Base-by-base conservation (phyloP, 2,888 invertebrate species). In the Flexamia atlantica region DNA sequence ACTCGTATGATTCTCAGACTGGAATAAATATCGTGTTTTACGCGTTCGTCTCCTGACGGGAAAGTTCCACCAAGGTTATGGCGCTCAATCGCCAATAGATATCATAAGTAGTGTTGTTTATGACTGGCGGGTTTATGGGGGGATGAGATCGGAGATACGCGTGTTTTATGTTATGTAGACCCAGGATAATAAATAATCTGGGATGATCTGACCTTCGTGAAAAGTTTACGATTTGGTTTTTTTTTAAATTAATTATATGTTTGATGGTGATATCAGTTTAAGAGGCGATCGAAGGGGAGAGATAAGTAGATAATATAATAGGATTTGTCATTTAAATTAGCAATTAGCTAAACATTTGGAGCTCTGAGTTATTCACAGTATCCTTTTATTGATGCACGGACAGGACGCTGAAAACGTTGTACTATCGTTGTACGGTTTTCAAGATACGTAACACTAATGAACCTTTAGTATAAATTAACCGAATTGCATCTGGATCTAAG, bases 1-100 rank as follows among this genome's bases (percentile, higher is more conserved):
- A 40, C 40, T 30, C 23, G 30, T 40, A 72, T 72, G 72, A 68
- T 68, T 68, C 36, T 32, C 9, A 60, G 68, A 32, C 40, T 4
- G 2, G 64, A 30, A 64, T 64, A 72, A 72, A 72, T 72, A 72
- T 72, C 72, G 32, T 72, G 72, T 72, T 72, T 72, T 72, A 72
- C 40, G 72, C 72, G 72, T 23, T 72, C 72, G 64, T 32, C 68
- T 4, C 17, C 32, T 2, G 25, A 23, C 23, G 57, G 20, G 68
- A 68, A 64, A 64, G 25, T 64, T 14, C 28, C 64, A 10, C 9
- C 36, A 36, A 36, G 36, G 36, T 36, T 36, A 36, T 9, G 36
- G 4, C 36, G 36, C 36, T 36, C 12, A 64, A 64, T 64, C 42
- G 40, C 72, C 72, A 40, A 72, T 72, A n/a, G 72, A 72, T 72